Evolutionary conservation across 2,797 vertebrate genomes (phyloP).

Genomic region (Bothrops alternatus): DNA sequence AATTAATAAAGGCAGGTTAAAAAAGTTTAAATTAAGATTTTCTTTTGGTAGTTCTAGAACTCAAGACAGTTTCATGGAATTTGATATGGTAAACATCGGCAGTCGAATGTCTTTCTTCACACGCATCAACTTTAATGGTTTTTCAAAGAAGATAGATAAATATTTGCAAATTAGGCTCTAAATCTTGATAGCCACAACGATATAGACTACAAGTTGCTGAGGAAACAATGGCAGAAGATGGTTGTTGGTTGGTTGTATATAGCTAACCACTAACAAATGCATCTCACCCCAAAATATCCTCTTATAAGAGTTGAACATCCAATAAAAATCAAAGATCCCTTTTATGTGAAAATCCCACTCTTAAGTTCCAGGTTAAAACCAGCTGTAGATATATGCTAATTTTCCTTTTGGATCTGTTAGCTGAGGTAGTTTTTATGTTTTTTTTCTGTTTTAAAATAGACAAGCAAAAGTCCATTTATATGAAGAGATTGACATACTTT

Average conservation of each 20-base stretch:
- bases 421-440: background rate
- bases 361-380: background rate
- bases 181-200: background rate
- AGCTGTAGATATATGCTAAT: background rate
- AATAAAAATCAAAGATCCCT: background rate
- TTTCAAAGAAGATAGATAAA: background rate
- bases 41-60: background rate
- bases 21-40: background rate
- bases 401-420: background rate
- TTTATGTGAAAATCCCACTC: background rate
- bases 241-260: background rate
- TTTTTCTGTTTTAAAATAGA: background rate
- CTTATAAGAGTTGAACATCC: background rate
- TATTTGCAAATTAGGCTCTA: background rate
- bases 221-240: background rate
- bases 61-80: too few species aligned
- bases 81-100: too few species aligned
- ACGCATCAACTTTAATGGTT: background rate
- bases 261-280: background rate
- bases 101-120: background rate
- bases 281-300: background rate
- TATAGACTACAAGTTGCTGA: background rate
- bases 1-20: background rate
- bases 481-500: background rate
- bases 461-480: background rate